Percentiles rank a stretch among this genome's conserved stretches.
Evolutionary conservation across 35 echinoderm and acorn worm species (phyloP).

Genomic region (Nesometra sesokonis): DNA sequence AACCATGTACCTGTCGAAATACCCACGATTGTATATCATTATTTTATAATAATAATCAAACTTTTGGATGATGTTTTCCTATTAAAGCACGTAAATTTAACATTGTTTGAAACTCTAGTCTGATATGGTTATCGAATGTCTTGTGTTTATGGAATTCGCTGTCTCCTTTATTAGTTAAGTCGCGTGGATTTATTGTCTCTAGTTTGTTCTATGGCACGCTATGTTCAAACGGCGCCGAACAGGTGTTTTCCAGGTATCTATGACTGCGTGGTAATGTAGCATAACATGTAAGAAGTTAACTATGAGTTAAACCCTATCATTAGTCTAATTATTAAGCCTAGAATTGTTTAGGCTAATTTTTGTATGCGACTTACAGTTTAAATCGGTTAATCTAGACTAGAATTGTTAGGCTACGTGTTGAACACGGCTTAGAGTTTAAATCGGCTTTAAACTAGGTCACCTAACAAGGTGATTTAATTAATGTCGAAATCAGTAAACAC

Average conservation of each 20-base stretch:
- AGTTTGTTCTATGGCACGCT: neutral
- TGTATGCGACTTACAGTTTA: no score
- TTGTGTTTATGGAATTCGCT: neutral
- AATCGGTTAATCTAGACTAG: no score
- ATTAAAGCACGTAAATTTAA: neutral
- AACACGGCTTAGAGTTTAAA: no score
- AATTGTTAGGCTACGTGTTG: no score
- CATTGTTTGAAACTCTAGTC: neutral
- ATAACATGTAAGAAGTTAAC: no score
- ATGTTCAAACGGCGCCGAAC: neutral
- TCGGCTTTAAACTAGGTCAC: no score
- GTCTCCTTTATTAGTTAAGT: neutral
- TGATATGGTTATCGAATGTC: neutral
- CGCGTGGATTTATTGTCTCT: neutral
- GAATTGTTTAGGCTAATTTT: no score
- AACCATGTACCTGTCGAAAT: neutral
- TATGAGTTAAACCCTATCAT: no score
- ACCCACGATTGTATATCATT: neutral
- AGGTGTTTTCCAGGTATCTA: neutral
- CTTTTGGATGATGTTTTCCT: neutral
- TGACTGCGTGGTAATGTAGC: no score
- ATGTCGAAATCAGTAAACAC: no score
- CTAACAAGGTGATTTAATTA: no score
- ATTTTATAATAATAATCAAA: neutral
- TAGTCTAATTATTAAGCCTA: no score